These are phyloP conservation scores for Drosophila silvestris DNA, from an alignment of 2,888 invertebrate species.

Conservation along the genomic window DNA sequence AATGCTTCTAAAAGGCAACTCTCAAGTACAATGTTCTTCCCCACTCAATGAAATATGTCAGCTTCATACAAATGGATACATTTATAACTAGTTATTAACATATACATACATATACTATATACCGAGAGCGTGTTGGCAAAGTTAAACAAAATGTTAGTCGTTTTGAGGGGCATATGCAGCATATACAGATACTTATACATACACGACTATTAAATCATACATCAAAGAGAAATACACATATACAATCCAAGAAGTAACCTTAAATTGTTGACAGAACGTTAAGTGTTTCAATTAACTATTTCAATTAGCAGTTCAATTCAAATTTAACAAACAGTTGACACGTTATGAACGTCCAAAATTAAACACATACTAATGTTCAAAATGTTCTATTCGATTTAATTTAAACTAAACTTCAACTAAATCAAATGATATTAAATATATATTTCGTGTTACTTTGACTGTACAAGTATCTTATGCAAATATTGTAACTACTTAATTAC, in stretches of 20 bases:
- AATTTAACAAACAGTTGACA: conserved; percentile 45
- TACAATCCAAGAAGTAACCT: conserved; percentile 41
- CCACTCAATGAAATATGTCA: conserved; percentile 52
- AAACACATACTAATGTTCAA: conserved; percentile 22
- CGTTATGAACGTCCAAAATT: conserved; percentile 39
- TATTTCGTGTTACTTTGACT: conserved; percentile 71
- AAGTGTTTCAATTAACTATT: conserved; percentile 58
- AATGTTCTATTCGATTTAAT: conserved; percentile 65
- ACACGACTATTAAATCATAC: conserved; percentile 31
- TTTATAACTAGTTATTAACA: conserved; percentile 6
- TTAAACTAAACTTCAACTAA: conserved; percentile 44
- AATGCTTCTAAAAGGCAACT: conserved; percentile 35
- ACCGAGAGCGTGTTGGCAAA: conserved; percentile 14
- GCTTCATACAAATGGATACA: conserved; percentile 25
- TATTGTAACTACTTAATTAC: conserved; percentile 31
- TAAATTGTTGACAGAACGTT: conserved; percentile 55
- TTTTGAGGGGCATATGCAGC: conserved; percentile 21
- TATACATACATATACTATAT: conserved; percentile 19
- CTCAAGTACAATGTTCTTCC: conserved; percentile 72
- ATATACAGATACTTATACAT: conserved; percentile 27
- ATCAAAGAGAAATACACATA: conserved; percentile 14
- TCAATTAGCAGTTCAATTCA: conserved; percentile 61
- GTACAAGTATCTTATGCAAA: conserved; percentile 40
- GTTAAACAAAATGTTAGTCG: conserved; percentile 27
- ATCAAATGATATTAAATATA: conserved; percentile 45